phyloP scores from a whole-genome alignment of 2,888 invertebrate genomes.

The Cryptus viduatorius region DNA sequence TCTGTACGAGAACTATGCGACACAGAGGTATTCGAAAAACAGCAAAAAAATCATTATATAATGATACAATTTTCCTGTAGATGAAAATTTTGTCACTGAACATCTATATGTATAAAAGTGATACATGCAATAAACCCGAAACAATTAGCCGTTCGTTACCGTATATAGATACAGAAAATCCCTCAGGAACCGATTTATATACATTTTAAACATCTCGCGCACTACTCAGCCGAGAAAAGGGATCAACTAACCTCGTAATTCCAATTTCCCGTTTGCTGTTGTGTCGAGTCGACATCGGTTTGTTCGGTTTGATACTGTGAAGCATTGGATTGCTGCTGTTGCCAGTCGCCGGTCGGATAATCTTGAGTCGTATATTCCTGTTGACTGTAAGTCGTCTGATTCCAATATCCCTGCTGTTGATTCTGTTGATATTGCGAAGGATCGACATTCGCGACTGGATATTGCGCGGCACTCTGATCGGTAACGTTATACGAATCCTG shows the following conservation, averaged over 20 bases:
- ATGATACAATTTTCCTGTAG: neutral
- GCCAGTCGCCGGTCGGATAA: constrained; percentile 77
- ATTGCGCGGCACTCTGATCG: constrained; percentile 73
- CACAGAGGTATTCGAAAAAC: neutral
- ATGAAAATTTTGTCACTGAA: neutral
- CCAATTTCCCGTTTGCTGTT: constrained; percentile 80
- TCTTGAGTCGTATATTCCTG: constrained; percentile 77
- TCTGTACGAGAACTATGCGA: neutral
- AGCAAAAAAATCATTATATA: neutral
- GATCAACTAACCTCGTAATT: constrained; percentile 82
- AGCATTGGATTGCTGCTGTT: constrained; percentile 68
- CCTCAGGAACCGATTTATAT: neutral
- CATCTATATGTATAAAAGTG: neutral
- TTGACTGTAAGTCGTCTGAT: constrained; percentile 74
- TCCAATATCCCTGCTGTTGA: constrained; percentile 78
- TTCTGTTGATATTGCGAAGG: constrained; percentile 75
- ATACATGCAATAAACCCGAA: constrained; percentile 24
- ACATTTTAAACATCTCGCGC: constrained; percentile 4
- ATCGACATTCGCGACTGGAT: constrained; percentile 71
- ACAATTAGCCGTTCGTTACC: neutral
- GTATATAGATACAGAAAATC: neutral
- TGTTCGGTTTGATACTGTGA: constrained; percentile 76
- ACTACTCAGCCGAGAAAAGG: constrained; percentile 29
- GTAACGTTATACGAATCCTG: constrained; percentile 74
- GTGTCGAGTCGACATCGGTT: constrained; percentile 77